Percentiles rank a stretch among this genome's conserved stretches.
phyloP scores from a whole-genome alignment of 1,140 invertebrate species.

The Maconellicoccus hirsutus region DNA sequence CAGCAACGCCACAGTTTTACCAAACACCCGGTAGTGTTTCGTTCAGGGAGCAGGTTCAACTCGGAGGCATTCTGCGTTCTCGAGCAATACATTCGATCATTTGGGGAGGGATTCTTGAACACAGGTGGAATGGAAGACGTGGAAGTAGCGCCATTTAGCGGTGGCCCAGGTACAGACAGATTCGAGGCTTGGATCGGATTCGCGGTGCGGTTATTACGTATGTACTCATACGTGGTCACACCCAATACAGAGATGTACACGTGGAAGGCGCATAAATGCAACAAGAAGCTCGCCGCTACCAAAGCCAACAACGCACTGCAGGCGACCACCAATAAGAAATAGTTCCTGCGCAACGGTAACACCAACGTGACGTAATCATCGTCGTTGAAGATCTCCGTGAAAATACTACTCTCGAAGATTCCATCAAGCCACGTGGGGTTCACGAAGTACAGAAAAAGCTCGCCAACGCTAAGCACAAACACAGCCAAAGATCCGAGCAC shows the following conservation, averaged over 20 bases:
- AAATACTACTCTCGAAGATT: constrained; percentile 48
- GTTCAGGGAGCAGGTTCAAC: not conserved
- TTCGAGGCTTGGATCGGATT: constrained; percentile 30
- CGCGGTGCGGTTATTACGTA: constrained; percentile 44
- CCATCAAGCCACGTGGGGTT: constrained; percentile 52
- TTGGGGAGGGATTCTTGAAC: not conserved
- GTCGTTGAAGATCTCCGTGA: constrained; percentile 62
- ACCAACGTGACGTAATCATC: constrained; percentile 33
- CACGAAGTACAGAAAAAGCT: constrained; percentile 48
- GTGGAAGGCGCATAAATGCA: constrained; percentile 82
- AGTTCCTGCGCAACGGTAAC: not conserved
- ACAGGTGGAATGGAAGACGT: constrained; percentile 26
- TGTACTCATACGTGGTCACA: constrained; percentile 82
- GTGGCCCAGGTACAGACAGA: constrained; percentile 25
- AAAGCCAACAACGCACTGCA: constrained; percentile 55
- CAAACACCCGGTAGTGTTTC: not conserved
- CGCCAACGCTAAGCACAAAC: constrained; percentile 50
- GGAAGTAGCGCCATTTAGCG: not conserved
- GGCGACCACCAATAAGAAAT: constrained; percentile 40
- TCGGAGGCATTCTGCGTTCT: not conserved
- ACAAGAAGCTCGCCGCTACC: constrained; percentile 60
- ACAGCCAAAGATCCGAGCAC: constrained; percentile 59
- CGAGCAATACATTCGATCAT: not conserved
- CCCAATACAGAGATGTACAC: constrained; percentile 73
- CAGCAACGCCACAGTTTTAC: not conserved